These are phyloP conservation scores for Riparia riparia DNA, from an alignment of 2,113 vertebrate species.

Conservation along the genomic window DNA sequence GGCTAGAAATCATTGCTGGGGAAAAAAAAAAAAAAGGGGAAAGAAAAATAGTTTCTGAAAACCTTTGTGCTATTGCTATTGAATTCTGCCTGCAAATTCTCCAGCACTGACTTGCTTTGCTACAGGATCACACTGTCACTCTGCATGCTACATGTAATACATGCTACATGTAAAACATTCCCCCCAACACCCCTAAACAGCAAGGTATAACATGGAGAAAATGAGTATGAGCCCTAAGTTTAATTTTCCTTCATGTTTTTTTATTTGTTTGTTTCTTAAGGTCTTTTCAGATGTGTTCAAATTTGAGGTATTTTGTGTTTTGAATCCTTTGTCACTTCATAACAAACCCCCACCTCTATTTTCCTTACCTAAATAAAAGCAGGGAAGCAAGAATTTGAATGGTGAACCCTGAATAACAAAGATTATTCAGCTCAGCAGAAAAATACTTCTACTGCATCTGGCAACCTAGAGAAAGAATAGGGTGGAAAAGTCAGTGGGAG, in stretches of 20 bases:
- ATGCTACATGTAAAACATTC: background rate
- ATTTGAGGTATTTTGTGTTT: background rate
- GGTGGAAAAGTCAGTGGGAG: background rate
- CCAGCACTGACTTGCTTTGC: background rate
- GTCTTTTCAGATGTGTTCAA: background rate
- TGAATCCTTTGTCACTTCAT: background rate
- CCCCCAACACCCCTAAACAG: background rate
- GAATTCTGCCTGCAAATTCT: slow-evolving; percentile 59
- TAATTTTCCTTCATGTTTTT: background rate
- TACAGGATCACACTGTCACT: background rate
- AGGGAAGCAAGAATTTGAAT: background rate
- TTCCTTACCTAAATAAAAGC: background rate
- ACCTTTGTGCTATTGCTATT: slow-evolving; percentile 38
- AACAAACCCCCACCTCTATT: background rate
- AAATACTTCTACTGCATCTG: background rate
- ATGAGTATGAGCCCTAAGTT: background rate
- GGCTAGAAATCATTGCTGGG: slow-evolving; percentile 37
- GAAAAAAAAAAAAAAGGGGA: background rate
- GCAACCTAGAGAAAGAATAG: background rate
- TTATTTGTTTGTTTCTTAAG: background rate
- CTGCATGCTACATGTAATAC: background rate
- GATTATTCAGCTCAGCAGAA: background rate
- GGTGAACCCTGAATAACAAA: background rate
- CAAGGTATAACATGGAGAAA: background rate
- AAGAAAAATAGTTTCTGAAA: slow-evolving; percentile 58